Percentiles rank a stretch among this genome's conserved stretches.
Conservation (phyloP, 2,797 vertebrate genomes). For the Numenius phaeopus region DNA sequence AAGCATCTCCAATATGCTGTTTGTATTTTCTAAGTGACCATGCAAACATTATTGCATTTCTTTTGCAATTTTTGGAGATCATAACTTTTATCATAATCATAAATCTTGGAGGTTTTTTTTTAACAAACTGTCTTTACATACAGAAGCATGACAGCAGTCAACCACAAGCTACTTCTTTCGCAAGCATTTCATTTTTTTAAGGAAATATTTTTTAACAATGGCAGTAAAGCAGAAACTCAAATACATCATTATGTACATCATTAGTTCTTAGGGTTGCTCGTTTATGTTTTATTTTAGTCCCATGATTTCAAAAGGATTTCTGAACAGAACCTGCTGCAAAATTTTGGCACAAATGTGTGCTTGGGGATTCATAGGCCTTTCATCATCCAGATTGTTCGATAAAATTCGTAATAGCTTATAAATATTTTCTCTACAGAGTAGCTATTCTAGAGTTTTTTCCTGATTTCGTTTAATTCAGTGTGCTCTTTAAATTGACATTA, state of each 20-base stretch:
- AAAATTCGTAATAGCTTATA: background rate
- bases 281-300: background rate
- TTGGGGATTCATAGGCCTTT: background rate
- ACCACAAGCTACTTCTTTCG: background rate
- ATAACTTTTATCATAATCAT: background rate
- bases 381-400: background rate
- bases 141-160: background rate
- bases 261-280: background rate
- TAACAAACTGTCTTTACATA: background rate
- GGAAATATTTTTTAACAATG: background rate
- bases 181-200: background rate
- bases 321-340: background rate
- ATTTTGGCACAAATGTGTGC: background rate
- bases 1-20: background rate
- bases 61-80: background rate
- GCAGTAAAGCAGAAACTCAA: background rate
- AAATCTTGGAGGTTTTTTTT: background rate
- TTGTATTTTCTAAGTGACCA: background rate
- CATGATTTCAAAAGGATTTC: background rate
- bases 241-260: too few relatives aligned
- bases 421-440: background rate
- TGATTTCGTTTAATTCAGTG: background rate
- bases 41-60: background rate
- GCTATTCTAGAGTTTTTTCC: background rate
- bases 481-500: background rate